phyloP scores from a whole-genome alignment of 1,140 invertebrate genomes.

The Drosophila nannoptera region DNA sequence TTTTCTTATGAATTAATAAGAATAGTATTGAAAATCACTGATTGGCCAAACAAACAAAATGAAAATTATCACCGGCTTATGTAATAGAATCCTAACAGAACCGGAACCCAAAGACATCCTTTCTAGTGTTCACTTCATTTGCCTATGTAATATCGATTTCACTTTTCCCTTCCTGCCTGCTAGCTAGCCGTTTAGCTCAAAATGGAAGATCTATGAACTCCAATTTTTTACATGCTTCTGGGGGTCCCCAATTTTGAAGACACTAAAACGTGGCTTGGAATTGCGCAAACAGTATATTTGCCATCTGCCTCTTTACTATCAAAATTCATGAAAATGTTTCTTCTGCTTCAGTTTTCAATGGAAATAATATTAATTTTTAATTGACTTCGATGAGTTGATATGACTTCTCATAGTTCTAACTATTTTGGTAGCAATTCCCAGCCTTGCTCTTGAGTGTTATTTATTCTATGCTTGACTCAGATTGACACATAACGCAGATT shows the following conservation, averaged over 20 bases:
- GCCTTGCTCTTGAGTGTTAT: constrained; percentile 16
- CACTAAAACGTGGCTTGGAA: constrained; percentile 5
- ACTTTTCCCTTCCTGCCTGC: background rate
- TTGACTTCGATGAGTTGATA: too few relatives aligned
- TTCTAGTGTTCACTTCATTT: constrained; percentile 21
- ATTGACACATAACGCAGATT: constrained; percentile 13
- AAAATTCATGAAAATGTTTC: too few relatives aligned
- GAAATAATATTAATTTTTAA: too few relatives aligned
- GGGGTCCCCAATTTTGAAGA: background rate
- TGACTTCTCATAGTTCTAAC: too few relatives aligned
- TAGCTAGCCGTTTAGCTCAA: background rate
- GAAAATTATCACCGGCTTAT: background rate
- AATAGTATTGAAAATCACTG: background rate
- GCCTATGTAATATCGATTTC: constrained; percentile 2
- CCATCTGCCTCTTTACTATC: too few relatives aligned
- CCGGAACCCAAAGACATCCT: too few relatives aligned
- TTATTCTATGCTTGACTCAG: constrained; percentile 4
- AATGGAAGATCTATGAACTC: constrained; percentile 14
- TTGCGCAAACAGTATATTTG: too few relatives aligned
- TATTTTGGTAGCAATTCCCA: constrained; percentile 22
- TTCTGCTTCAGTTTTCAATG: too few relatives aligned
- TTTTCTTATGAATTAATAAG: too few relatives aligned
- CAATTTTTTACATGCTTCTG: constrained; percentile 1
- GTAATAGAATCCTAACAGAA: too few relatives aligned
- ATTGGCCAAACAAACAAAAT: constrained; percentile 8